Base-by-base conservation (phyloP, 2,113 vertebrate genomes). In the Galemys pyrenaicus region DNA sequence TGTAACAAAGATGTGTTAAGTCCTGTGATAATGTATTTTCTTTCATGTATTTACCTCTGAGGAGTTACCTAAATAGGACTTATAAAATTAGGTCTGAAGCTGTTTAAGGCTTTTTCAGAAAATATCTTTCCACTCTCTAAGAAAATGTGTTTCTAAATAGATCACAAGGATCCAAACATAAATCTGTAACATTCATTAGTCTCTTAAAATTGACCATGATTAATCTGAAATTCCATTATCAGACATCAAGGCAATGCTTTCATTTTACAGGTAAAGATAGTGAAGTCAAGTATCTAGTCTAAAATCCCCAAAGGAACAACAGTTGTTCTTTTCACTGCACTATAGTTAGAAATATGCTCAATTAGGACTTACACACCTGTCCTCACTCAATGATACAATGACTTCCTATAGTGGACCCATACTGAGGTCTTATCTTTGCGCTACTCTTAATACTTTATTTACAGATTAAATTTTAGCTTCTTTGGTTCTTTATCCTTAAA, bases 121-220 rank as follows among this genome's bases (percentile, higher is more conserved):
- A 79, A 84, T 28, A 65, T 30, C 17, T 56, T 51, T 68, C 65
- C 30, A 60, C 32, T 86, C 20, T 91, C 49, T 37, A 95, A 82
- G 37, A 79, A 94, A 87, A 75, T 17, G 24, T 79, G 35, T 17
- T 90, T 92, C 49, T 87, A 90, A 81, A 78, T 73, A 92, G 93
- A 87, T 22, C 58, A 62, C 37, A 85, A 70, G 49, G 24, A 89
- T 65, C 78, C 39, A 80, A 67, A 82, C 32, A 51, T 56, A 64
- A 75, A 65, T 67, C 32, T 82, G 4, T 58, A 65, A 75, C 67
- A 84, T 65, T 35, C 49, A 78, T 17, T 80, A 64, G 13, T 28
- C 58, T 82, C 84, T 65, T 62, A 64, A 80, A 13, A 26, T 37
- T 20, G 24, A n/a, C 58, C 11, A 13, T 24, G 41, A 32, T 96